These are phyloP conservation scores for Temnothorax nylanderi DNA, from an alignment of 1,140 invertebrate genomes.

Conservation along the genomic window DNA sequence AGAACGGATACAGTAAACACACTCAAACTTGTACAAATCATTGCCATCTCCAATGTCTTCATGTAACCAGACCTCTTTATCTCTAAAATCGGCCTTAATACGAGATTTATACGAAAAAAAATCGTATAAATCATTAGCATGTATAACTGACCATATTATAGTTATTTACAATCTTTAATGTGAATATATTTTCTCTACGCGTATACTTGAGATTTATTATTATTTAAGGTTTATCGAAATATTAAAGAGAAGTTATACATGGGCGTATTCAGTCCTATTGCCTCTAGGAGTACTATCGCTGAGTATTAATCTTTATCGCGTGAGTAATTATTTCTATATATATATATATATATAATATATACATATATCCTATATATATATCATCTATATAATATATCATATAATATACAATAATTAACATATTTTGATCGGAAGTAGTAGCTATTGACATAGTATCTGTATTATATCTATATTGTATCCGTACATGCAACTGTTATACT, in stretches of 20 bases:
- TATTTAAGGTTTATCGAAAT: conserved; percentile 42
- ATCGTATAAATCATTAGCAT: not conserved
- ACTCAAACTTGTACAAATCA: too few species aligned
- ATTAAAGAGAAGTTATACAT: not conserved
- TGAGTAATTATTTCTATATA: conserved; percentile 1
- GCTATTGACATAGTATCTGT: too few species aligned
- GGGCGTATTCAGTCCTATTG: not conserved
- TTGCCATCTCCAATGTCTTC: too few species aligned
- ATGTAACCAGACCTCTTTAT: too few species aligned
- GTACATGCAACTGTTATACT: not conserved
- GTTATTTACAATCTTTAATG: not conserved
- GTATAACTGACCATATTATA: not conserved
- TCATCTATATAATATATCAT: too few species aligned
- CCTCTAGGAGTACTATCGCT: not conserved
- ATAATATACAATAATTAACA: not conserved
- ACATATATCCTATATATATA: too few species aligned
- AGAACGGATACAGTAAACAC: too few species aligned
- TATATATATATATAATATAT: not conserved
- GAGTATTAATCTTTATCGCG: conserved; percentile 48
- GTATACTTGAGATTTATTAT: not conserved
- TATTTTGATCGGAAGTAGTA: not conserved
- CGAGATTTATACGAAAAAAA: not conserved
- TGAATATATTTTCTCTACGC: not conserved
- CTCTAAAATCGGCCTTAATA: too few species aligned
- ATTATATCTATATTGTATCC: too few species aligned